A percentile compares a stretch with the other conserved stretches of the same genome.
phyloP scores from a whole-genome alignment of 2,797 vertebrate species.

The Trematomus bernacchii region DNA sequence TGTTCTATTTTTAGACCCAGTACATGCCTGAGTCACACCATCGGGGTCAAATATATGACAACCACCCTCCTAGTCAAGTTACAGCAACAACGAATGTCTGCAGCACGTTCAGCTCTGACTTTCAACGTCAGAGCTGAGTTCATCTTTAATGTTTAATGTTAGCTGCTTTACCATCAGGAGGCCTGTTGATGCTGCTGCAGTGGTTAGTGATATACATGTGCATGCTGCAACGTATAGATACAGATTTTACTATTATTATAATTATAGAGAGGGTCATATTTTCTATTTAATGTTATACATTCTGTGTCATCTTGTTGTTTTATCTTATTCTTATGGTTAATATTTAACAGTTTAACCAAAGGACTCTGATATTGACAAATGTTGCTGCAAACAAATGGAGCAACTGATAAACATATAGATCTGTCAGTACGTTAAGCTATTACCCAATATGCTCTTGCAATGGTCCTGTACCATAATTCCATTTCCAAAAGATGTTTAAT shows the following conservation, averaged over 20 bases:
- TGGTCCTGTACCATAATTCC: neutral
- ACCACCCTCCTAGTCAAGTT: constrained; percentile 23
- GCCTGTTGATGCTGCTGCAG: too few relatives aligned
- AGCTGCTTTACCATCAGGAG: neutral
- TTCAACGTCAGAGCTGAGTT: constrained; percentile 14
- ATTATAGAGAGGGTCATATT: too few relatives aligned
- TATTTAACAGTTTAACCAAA: neutral
- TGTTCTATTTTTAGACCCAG: constrained; percentile 66
- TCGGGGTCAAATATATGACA: constrained; percentile 41
- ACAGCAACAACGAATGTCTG: constrained; percentile 29
- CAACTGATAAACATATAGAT: neutral
- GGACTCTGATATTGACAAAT: constrained; percentile 1
- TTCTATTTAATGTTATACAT: too few relatives aligned
- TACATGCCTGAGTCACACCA: constrained; percentile 43
- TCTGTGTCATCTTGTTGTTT: too few relatives aligned
- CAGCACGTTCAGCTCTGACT: neutral
- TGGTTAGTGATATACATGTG: too few relatives aligned
- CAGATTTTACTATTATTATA: too few relatives aligned
- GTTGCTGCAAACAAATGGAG: constrained; percentile 3
- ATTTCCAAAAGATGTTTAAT: neutral
- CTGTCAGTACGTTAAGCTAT: neutral
- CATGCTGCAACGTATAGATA: too few relatives aligned
- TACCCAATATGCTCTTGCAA: neutral
- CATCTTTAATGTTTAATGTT: neutral
- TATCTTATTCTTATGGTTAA: too few relatives aligned